Evolutionary conservation across 30 jellyfish, hydroid and myxozoan genomes (phyloP).

Genomic region (Chironex yamaguchii): DNA sequence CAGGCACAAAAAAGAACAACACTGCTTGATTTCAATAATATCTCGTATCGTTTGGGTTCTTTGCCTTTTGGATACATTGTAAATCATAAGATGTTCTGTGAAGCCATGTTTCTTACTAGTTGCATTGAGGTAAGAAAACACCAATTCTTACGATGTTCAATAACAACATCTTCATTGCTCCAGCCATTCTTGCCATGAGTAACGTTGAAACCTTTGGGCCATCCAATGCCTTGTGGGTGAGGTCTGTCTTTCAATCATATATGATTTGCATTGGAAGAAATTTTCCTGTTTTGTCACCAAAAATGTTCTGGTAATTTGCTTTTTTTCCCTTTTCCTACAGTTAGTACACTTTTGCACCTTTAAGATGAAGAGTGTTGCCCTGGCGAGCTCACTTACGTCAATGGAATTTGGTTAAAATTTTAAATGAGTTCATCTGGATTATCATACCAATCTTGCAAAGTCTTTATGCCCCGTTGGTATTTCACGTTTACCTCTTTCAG

Average conservation of each 20-base stretch:
- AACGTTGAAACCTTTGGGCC: slow-evolving; percentile 34
- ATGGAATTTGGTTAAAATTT: slow-evolving; percentile 51
- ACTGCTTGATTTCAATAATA: too few relatives aligned
- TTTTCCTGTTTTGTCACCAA: slow-evolving; percentile 29
- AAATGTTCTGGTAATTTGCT: slow-evolving; percentile 23
- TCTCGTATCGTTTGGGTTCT: slow-evolving; percentile 23
- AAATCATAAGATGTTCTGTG: slow-evolving; percentile 6
- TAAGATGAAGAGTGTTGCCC: background rate
- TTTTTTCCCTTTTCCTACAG: slow-evolving; percentile 36
- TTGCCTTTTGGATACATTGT: slow-evolving; percentile 27
- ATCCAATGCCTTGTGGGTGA: slow-evolving; percentile 15
- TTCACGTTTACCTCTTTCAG: slow-evolving; percentile 64
- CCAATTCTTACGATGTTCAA: slow-evolving; percentile 5
- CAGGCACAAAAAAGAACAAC: too few relatives aligned
- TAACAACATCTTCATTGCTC: slow-evolving; percentile 50
- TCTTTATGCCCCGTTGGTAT: slow-evolving; percentile 17
- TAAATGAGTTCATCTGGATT: slow-evolving; percentile 23
- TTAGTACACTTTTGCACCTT: slow-evolving; percentile 2
- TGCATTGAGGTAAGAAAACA: slow-evolving; percentile 27
- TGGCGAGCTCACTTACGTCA: slow-evolving; percentile 4
- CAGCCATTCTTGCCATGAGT: slow-evolving; percentile 36
- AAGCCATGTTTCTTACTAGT: background rate
- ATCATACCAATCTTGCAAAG: slow-evolving; percentile 32
- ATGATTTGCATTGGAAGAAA: slow-evolving; percentile 59
- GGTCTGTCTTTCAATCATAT: slow-evolving; percentile 16